phyloP scores from a whole-genome alignment of 2,113 vertebrate genomes.

The Leucoraja erinaceus region DNA sequence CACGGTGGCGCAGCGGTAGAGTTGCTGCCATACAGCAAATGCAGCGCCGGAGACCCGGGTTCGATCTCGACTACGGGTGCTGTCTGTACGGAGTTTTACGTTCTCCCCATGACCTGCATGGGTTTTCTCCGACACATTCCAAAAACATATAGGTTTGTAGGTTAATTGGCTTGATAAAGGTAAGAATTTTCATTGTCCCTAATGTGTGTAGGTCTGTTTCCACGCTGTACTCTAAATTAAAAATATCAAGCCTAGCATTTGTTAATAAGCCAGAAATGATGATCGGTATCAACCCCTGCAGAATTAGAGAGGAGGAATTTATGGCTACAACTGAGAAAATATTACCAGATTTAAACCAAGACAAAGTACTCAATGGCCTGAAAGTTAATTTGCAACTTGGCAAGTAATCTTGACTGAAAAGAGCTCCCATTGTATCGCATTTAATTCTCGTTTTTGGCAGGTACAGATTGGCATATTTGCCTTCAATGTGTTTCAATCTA shows the following conservation, averaged over 20 bases:
- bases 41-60: no score
- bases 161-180: no score
- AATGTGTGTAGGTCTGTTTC: no score
- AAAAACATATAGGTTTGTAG: no score
- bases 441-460: slow-evolving; percentile 1
- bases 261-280: neutral
- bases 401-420: neutral
- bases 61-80: no score
- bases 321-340: neutral
- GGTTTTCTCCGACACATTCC: no score
- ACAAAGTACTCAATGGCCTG: neutral
- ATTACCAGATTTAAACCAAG: neutral
- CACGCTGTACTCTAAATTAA: no score
- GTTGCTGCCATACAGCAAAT: no score
- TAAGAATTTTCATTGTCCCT: no score
- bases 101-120: no score
- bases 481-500: neutral
- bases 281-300: neutral
- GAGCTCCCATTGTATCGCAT: neutral
- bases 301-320: neutral
- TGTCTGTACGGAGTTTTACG: no score
- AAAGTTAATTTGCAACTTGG: neutral
- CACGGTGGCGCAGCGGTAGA: no score
- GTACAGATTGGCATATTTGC: neutral
- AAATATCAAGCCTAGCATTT: neutral